These are phyloP conservation scores for Pachycephala philippinensis DNA, from an alignment of 2,113 vertebrate species.

Conservation along the genomic window DNA sequence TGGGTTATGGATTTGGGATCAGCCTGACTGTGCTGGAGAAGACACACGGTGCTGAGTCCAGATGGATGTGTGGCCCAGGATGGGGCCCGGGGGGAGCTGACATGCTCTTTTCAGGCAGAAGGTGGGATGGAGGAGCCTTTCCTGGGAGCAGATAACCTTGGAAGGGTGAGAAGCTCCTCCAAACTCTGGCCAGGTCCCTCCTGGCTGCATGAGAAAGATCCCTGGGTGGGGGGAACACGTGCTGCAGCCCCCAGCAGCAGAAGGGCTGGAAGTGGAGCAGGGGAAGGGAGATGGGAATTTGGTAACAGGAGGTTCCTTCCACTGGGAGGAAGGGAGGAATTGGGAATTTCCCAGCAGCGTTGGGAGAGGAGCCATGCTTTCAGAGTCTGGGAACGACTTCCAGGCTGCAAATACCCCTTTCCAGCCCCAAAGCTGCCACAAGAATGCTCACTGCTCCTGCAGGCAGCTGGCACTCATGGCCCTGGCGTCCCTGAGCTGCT, in stretches of 20 bases:
- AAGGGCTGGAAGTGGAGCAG: background rate
- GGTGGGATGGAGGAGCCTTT: background rate
- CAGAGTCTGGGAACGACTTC: background rate
- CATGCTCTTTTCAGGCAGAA: background rate
- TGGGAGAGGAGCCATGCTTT: background rate
- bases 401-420: background rate
- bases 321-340: slow-evolving; percentile 50
- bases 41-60: background rate
- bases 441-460: background rate
- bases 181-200: background rate
- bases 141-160: background rate
- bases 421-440: background rate
- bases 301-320: slow-evolving; percentile 56
- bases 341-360: slow-evolving; percentile 40
- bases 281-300: background rate
- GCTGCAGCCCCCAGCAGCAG: background rate
- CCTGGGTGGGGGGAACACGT: fast-evolving
- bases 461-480: background rate
- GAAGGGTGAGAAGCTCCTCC: background rate
- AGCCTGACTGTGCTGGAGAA: slow-evolving; percentile 12
- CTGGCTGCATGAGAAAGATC: fast-evolving
- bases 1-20: slow-evolving; percentile 41
- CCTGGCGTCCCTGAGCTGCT: background rate
- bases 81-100: background rate
- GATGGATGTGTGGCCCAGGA: background rate